phyloP scores from a whole-genome alignment of 2,797 vertebrate genomes.

The Eleutherodactylus coqui region DNA sequence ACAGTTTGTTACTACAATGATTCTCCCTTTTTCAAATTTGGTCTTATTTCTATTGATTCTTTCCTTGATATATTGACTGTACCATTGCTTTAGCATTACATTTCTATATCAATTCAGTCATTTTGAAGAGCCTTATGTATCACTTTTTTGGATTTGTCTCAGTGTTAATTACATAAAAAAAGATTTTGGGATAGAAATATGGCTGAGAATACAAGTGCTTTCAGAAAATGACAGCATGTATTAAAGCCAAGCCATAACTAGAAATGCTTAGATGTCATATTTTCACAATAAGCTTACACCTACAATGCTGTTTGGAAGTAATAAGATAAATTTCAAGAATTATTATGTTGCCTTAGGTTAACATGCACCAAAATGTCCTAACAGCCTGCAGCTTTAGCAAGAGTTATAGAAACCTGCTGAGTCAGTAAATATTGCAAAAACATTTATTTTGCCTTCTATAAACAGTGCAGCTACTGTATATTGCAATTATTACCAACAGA shows the following conservation, averaged over 20 bases:
- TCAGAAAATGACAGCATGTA: background rate
- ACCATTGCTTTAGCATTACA: background rate
- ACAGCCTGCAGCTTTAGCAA: background rate
- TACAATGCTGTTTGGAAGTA: background rate
- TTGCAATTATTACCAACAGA: too few relatives aligned
- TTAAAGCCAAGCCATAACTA: background rate
- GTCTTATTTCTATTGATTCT: background rate
- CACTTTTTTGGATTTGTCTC: background rate
- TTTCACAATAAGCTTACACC: background rate
- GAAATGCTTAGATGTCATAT: background rate
- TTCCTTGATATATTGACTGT: background rate
- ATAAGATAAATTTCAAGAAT: background rate
- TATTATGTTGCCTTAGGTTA: background rate
- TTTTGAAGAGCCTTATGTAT: background rate
- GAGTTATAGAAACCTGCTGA: background rate
- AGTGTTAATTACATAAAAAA: constrained; percentile 4
- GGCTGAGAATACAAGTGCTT: background rate
- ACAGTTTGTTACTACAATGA: background rate
- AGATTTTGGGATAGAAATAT: background rate
- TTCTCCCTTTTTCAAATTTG: background rate
- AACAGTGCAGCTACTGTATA: background rate
- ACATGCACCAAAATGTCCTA: background rate
- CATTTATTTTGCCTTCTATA: background rate
- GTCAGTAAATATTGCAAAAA: background rate
- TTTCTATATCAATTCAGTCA: background rate